A percentile compares a stretch with the other conserved stretches of the same genome.
These are phyloP conservation scores for Epirrhoe alternata DNA, from an alignment of 2,888 invertebrate species.

Conservation along the genomic window DNA sequence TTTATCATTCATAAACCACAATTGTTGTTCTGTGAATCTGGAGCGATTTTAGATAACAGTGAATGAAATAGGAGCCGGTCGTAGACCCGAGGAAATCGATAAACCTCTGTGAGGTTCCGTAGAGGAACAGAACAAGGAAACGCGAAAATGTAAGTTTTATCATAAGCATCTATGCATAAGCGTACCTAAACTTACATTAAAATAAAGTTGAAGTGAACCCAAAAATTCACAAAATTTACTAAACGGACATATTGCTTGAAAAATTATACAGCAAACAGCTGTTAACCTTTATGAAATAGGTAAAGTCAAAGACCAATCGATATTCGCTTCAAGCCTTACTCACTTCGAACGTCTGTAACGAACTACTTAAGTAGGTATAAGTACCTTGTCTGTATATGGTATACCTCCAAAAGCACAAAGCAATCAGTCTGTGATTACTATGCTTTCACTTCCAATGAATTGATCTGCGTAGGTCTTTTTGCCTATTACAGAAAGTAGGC, in stretches of 20 bases:
- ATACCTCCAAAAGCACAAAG: neutral
- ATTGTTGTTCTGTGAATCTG: conserved; percentile 72
- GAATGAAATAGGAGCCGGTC: conserved; percentile 49
- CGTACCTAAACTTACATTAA: neutral
- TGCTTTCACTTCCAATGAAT: neutral
- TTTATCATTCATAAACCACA: conserved; percentile 78
- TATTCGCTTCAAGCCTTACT: neutral
- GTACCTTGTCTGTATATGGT: neutral
- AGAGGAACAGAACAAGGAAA: conserved; percentile 25
- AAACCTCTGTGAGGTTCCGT: conserved; percentile 29
- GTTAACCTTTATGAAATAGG: neutral
- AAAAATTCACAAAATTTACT: neutral
- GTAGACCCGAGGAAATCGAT: conserved; percentile 44
- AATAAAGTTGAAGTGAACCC: neutral
- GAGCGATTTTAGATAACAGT: conserved; percentile 49
- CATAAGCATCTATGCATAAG: neutral
- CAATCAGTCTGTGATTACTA: neutral
- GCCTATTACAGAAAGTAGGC: neutral
- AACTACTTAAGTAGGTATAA: neutral
- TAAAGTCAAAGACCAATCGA: conserved; percentile 2
- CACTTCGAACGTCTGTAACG: neutral
- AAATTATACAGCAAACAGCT: neutral
- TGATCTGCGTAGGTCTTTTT: neutral
- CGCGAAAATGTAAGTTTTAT: conserved; percentile 43
- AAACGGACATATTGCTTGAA: neutral